Evolutionary conservation across 2,113 vertebrate genomes (phyloP), one percentile per base, ranked within the genome.

Genomic region (Procavia capensis): DNA sequence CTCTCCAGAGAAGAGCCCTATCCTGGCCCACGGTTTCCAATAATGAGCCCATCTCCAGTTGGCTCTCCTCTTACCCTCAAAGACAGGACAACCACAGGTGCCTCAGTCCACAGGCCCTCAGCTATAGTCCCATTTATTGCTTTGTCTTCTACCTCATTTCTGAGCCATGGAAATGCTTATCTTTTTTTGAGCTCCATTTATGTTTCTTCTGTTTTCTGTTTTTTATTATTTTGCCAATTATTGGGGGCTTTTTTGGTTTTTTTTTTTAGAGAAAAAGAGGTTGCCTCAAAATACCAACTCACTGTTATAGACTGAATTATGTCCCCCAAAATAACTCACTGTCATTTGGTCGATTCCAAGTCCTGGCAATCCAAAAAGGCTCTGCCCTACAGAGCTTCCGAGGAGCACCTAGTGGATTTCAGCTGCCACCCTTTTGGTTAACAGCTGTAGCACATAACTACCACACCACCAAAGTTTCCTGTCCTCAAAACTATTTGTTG

Each of bases 151-250:
- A 61, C 10, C 92, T 34, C 50, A 63, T 88, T 96, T 70, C 57
- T 54, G 29, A 82, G 63, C 93, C 10, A 85, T 9, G 72, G 57
- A 85, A 83, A 75, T 57, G n/a, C 34, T 63, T 76, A 22, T 27
- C 3, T 41, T 88, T 92, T 64, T 83, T 76, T 82, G 63, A 22
- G n/a, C 5, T 24, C 41, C 66, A 95, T 78, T 85, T 82, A 54
- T 57, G 9, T 85, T 54, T 75, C 59, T 25, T 75, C 80, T 34
- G 20, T 66, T 90, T 85, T 88, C 25, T 84, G 41, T 76, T 92
- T 90, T 90, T 93, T 85, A 36, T 66, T 93, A 41, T 45, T 82
- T 94, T 74, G 86, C 64, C 82, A 64, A 29, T 90, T 64, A 86
- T 13, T 81, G 57, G n/a, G n/a, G n/a, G n/a, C n/a, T n/a, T n/a